Base-by-base conservation (phyloP, 1,140 invertebrate species). In the Protaetia brevitarsis region DNA sequence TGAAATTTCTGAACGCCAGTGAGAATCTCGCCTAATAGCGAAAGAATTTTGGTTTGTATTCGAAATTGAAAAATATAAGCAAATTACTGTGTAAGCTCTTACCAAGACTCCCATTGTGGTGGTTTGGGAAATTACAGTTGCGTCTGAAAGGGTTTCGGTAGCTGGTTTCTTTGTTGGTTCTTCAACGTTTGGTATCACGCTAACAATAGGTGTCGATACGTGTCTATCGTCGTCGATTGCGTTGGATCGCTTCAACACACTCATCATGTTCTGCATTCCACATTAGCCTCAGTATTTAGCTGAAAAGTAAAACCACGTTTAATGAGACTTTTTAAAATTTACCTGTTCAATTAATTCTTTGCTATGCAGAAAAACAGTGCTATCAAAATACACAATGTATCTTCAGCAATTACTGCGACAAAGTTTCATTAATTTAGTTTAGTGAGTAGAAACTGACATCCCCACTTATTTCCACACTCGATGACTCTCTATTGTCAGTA, bases 231-330 rank as follows among this genome's bases (percentile, higher is more conserved):
- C 56, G 56, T 58, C 6, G 21, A 58, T 13, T 28, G 56, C 56
- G n/a, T 58, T 58, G 26, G 56, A 58, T 11, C 56, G 23, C 56
- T 30, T 58, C 56, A 58, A 58, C 56, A 58, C 29, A 45, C 23
- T 45, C 16, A 19, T 7, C 3, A 45, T 19, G 41, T 45, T 13
- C 41, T 45, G 41, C 41, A 45, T 45, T 19, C 41, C 41, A 45
- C 41, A 45, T 45, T 13, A 45, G 41, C 41, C 41, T 45, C 16
- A 21, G 8, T 45, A 45, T 45, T 45, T 45, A 21, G 19, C 41
- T 45, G 41, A 45, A 45, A 45, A 11, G 4, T 45, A 45, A 45
- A 21, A n/a, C 1, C 41, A 45, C 5, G n/a, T n/a, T n/a, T n/a
- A n/a, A n/a, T n/a, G n/a, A n/a, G n/a, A n/a, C n/a, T n/a, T n/a